Conservation (phyloP, 2,113 vertebrate genomes). For the Trogon melanurus region DNA sequence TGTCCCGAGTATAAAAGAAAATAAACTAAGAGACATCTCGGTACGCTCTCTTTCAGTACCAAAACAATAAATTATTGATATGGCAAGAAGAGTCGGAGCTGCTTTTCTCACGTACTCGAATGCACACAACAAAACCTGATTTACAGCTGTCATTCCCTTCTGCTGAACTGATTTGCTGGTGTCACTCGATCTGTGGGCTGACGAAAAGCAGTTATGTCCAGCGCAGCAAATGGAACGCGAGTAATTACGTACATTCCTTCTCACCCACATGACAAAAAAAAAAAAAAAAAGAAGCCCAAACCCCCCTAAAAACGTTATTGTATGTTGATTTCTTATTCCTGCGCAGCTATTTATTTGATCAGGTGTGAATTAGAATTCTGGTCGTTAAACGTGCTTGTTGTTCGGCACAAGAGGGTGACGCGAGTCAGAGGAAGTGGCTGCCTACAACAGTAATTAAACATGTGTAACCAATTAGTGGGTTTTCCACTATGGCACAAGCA, state of each 20-base stretch:
- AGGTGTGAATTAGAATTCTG: conserved; percentile 88
- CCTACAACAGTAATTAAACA: conserved; percentile 97
- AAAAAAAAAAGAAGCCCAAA: too few relatives aligned
- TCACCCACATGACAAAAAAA: background rate
- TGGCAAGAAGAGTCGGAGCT: background rate
- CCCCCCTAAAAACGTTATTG: conserved; percentile 35
- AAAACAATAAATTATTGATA: background rate
- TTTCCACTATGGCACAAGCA: conserved; percentile 87
- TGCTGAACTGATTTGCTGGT: conserved; percentile 48
- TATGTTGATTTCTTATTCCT: conserved; percentile 71
- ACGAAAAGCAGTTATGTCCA: conserved; percentile 68
- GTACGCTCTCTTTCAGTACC: background rate
- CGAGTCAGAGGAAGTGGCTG: conserved; percentile 90
- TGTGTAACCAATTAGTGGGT: conserved; percentile 95
- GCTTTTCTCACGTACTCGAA: conserved; percentile 33
- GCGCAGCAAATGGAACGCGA: conserved; percentile 41
- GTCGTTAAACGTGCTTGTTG: conserved; percentile 82
- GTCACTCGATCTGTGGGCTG: conserved; percentile 62
- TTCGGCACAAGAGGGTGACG: conserved; percentile 85
- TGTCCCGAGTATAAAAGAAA: background rate
- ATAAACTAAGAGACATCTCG: background rate
- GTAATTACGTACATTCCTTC: conserved; percentile 36
- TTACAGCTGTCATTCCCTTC: conserved; percentile 62
- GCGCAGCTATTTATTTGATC: conserved; percentile 81
- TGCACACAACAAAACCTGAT: conserved; percentile 37